Evolutionary conservation across 2,888 invertebrate species (phyloP), one percentile per base, ranked within the genome.

Genomic region (Diplazon laetatorius): DNA sequence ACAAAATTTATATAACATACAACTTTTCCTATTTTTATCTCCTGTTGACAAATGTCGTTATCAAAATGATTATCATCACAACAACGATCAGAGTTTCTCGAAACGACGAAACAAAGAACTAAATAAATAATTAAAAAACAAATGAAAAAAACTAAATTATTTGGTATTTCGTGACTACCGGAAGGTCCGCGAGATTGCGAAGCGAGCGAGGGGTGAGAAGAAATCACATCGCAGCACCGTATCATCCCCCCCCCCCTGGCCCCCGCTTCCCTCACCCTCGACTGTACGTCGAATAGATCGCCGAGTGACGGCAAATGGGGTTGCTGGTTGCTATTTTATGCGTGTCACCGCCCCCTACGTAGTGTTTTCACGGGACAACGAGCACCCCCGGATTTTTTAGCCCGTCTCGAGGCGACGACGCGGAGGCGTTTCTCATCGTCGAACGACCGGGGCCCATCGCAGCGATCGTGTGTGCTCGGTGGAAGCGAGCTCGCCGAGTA

Each of bases 331-430:
- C 82, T 87, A 84, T 87, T 89, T 87, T 89, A 88, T 86, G 88
- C 87, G 89, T 88, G 89, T 89, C 88, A 87, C 87, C 89, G 87
- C 89, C 89, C 88, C 87, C n/a, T n/a, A n/a, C 87, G 82, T 80
- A 85, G 86, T 87, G 87, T 89, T 91, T 91, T 91, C 87, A 91
- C 89, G 90, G 89, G 88, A 90, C 89, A 85, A 12, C 86, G 89
- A 89, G 82, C 90, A 90, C 87, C 88, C 87, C 85, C 82, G 22
- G 48, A 48, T 82, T 76, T 83, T 82, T 84, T 84, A 79, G 20
- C n/a, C 39, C 12, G 39, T 16, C 8, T 9, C 68, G 63, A 50
- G 70, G 30, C 14, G 16, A 16, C 55, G 42, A 30, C n/a, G 37
- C 37, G 52, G 25, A 16, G 55, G 55, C 62, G 76, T 72, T 72